Percentiles rank a stretch among this genome's conserved stretches.
Conservation (phyloP, 1,140 invertebrate species). For the Trissolcus basalis region DNA sequence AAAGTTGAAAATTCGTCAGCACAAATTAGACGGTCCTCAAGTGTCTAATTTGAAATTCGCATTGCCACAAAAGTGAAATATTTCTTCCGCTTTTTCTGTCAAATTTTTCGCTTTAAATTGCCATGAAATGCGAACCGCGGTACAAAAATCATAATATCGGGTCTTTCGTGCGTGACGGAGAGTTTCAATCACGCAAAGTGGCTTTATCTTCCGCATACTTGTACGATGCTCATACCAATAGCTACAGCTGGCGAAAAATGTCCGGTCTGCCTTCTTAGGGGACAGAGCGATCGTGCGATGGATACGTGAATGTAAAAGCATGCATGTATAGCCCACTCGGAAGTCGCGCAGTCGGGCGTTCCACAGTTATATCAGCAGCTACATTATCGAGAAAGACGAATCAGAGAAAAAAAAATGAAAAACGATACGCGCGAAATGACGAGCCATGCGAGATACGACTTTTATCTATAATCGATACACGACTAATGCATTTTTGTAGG, state of each 20-base stretch:
- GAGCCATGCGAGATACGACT: slow-evolving; percentile 1
- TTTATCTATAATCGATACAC: slow-evolving; percentile 16
- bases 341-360: slow-evolving; percentile 41
- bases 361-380: slow-evolving; percentile 55
- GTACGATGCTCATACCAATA: slow-evolving; percentile 30
- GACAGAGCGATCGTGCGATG: slow-evolving; percentile 17
- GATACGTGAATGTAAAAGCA: slow-evolving; percentile 23
- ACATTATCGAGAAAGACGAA: slow-evolving; percentile 60
- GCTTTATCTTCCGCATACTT: slow-evolving; percentile 59
- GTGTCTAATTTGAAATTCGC: no score
- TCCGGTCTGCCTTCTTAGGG: slow-evolving; percentile 21
- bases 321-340: slow-evolving; percentile 36
- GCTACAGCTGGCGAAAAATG: slow-evolving; percentile 6
- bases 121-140: slow-evolving; percentile 23
- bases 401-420: slow-evolving; percentile 17
- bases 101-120: slow-evolving; percentile 18
- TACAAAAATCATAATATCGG: slow-evolving; percentile 51
- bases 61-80: no score
- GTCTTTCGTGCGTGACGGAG: slow-evolving; percentile 58
- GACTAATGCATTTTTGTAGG: neutral
- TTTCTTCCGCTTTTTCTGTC: neutral
- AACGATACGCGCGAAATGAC: slow-evolving; percentile 7
- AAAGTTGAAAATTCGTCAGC: no score
- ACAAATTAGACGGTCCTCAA: no score
- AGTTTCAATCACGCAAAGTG: slow-evolving; percentile 70